phyloP scores from a whole-genome alignment of 1,140 invertebrate genomes.

The Druon quercuslanigerum region DNA sequence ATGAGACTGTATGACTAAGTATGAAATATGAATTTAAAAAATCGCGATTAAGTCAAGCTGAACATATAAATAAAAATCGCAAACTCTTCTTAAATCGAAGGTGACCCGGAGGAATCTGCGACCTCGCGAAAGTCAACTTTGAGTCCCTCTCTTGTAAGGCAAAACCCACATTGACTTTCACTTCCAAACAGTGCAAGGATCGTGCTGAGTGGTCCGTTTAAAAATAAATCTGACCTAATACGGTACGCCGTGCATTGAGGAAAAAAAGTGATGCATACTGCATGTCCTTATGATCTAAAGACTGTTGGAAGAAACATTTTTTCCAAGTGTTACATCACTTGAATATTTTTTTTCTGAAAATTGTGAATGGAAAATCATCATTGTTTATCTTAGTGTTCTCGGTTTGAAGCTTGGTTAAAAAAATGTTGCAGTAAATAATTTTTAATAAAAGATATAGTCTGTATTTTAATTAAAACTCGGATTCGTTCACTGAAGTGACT shows the following conservation, averaged over 20 bases:
- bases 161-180: slow-evolving; percentile 29
- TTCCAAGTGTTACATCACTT: background rate
- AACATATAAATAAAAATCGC: background rate
- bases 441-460: no score
- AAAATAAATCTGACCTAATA: slow-evolving; percentile 60
- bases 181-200: slow-evolving; percentile 30
- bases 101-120: slow-evolving; percentile 13
- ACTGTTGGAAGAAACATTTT: background rate
- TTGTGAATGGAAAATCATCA: background rate
- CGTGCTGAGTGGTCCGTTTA: slow-evolving; percentile 38
- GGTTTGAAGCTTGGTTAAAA: background rate
- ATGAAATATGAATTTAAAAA: background rate
- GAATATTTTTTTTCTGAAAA: background rate
- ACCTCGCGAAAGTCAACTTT: slow-evolving; percentile 25
- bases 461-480: no score
- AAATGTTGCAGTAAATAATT: no score
- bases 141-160: slow-evolving; percentile 18
- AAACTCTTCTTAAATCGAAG: background rate
- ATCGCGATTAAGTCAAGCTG: background rate
- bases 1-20: background rate
- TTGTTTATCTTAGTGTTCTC: background rate
- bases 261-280: slow-evolving; percentile 29
- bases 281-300: slow-evolving; percentile 7
- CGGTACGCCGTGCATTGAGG: slow-evolving; percentile 27
- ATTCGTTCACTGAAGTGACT: no score